Evolutionary conservation across 2,113 vertebrate species (phyloP).

Genomic region (Ranitomeya variabilis): DNA sequence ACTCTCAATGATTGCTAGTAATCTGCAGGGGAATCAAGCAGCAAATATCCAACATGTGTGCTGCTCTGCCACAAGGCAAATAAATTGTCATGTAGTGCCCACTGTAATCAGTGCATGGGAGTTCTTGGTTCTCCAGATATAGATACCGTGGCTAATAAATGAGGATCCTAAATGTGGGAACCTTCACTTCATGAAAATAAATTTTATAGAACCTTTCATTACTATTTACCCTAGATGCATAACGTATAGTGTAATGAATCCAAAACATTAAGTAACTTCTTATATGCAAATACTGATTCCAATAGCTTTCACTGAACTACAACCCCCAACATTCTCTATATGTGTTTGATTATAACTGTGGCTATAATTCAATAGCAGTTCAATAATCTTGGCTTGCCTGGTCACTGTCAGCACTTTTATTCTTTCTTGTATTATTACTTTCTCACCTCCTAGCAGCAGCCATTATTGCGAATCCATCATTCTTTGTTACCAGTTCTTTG

Average conservation of each 20-base stretch:
- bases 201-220: background rate
- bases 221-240: background rate
- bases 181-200: too few species aligned
- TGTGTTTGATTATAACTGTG: background rate
- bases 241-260: background rate
- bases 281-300: background rate
- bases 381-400: background rate
- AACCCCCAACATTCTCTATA: background rate
- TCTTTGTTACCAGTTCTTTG: background rate
- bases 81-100: too few species aligned
- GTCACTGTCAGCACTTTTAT: constrained; percentile 1
- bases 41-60: too few species aligned
- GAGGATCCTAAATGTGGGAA: background rate
- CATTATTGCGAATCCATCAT: constrained; percentile 1
- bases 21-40: too few species aligned
- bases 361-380: background rate
- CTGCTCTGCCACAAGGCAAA: too few species aligned
- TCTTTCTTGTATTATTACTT: constrained; percentile 15
- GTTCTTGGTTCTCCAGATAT: background rate
- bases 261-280: background rate
- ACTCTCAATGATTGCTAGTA: background rate
- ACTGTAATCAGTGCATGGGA: too few species aligned
- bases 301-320: background rate
- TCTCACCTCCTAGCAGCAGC: constrained; percentile 13
- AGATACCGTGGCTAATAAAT: background rate